Evolutionary conservation across 1,140 invertebrate species (phyloP).

Genomic region (Drosophila pruinosa): DNA sequence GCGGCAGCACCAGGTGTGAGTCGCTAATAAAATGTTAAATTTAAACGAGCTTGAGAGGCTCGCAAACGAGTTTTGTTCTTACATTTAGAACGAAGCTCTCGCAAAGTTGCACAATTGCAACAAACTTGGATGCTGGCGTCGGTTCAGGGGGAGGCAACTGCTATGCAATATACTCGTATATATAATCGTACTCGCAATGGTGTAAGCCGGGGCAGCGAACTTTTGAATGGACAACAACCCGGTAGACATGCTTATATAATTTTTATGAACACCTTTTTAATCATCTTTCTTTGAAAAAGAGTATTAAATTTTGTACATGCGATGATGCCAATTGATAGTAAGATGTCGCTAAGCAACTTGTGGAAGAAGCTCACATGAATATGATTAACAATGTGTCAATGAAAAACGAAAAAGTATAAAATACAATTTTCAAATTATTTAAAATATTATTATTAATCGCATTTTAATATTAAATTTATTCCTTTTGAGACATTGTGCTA

Average conservation of each 20-base stretch:
- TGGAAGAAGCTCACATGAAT: background rate
- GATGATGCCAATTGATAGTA: background rate
- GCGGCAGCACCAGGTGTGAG: conserved; percentile 55
- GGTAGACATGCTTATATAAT: conserved; percentile 21
- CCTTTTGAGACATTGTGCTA: too few species aligned
- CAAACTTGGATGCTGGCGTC: conserved; percentile 7
- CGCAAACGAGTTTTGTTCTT: conserved; percentile 62
- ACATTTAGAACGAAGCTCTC: conserved; percentile 54
- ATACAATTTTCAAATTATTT: too few species aligned
- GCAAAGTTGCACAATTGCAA: conserved; percentile 71
- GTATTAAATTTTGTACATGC: background rate
- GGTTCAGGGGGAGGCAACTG: background rate
- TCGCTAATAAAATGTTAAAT: conserved; percentile 59
- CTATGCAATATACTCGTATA: background rate
- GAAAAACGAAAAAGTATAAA: too few species aligned
- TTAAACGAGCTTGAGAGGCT: conserved; percentile 57
- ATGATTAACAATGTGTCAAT: too few species aligned
- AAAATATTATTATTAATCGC: too few species aligned
- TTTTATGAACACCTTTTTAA: conserved; percentile 9
- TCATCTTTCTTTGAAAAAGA: background rate
- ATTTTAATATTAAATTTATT: too few species aligned
- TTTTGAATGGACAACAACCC: conserved; percentile 19
- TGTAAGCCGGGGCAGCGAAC: conserved; percentile 47
- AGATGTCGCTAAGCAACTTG: background rate
- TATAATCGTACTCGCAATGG: background rate